A percentile compares a stretch with the other conserved stretches of the same genome.
These are phyloP conservation scores for Unio pictorum DNA, from an alignment of 2,888 invertebrate genomes.

Conservation along the genomic window DNA sequence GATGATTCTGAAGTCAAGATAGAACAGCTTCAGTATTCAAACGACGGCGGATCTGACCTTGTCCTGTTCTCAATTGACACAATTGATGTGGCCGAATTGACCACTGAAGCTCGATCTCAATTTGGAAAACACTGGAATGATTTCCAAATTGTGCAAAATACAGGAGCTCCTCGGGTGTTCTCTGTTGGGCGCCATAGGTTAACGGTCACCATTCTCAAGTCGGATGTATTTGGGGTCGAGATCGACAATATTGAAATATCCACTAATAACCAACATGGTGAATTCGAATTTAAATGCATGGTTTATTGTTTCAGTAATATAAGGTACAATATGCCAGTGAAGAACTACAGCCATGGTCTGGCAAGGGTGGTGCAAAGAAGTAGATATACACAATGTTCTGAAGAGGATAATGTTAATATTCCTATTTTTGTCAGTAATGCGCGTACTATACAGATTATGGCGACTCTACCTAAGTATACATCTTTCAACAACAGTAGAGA, in stretches of 20 bases:
- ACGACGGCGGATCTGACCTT: constrained; percentile 37
- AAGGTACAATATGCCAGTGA: constrained; percentile 9
- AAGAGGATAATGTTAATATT: constrained; percentile 54
- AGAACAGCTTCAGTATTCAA: constrained; percentile 33
- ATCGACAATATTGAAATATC: constrained; percentile 35
- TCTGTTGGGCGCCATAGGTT: constrained; percentile 33
- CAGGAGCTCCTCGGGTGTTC: not conserved
- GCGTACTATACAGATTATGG: constrained; percentile 35
- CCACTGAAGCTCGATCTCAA: constrained; percentile 8
- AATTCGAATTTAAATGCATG: constrained; percentile 36
- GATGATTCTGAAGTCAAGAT: constrained; percentile 19
- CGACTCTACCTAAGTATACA: constrained; percentile 42
- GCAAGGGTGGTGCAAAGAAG: constrained; percentile 34
- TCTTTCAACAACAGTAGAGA: constrained; percentile 40
- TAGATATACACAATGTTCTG: constrained; percentile 41
- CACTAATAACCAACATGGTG: constrained; percentile 16
- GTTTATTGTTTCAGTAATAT: constrained; percentile 42
- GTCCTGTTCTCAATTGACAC: constrained; percentile 27
- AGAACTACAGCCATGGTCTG: not conserved
- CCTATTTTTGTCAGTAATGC: constrained; percentile 38
- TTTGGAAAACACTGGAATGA: constrained; percentile 31
- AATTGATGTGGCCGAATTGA: constrained; percentile 15
- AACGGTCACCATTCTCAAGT: constrained; percentile 18
- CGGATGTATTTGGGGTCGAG: constrained; percentile 47
- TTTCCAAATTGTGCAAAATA: constrained; percentile 12